A percentile compares a stretch with the other conserved stretches of the same genome.
Conservation (phyloP, 2,113 vertebrate species). For the Leptosomus discolor region DNA sequence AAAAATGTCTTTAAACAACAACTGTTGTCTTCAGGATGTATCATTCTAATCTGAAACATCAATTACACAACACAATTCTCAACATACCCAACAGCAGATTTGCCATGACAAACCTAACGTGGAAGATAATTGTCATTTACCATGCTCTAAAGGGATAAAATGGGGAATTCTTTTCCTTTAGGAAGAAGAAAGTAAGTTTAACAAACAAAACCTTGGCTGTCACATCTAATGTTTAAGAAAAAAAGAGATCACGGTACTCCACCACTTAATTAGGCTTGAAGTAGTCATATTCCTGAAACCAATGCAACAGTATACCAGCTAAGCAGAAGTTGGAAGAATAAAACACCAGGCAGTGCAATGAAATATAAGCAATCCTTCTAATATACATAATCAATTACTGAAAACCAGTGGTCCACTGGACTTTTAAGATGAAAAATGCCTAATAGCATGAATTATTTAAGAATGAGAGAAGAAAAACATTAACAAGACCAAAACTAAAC, state of each 20-base stretch:
- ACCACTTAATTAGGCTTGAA: neutral
- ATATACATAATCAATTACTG: neutral
- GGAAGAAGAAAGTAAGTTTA: neutral
- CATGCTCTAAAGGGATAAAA: neutral
- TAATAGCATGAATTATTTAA: neutral
- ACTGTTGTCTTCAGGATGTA: neutral
- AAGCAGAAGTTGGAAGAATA: neutral
- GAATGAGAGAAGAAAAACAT: accelerated
- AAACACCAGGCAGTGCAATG: neutral
- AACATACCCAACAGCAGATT: neutral
- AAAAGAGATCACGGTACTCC: neutral
- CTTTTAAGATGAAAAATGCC: neutral
- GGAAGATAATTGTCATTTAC: neutral
- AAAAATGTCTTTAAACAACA: neutral
- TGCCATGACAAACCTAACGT: neutral
- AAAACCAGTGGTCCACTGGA: neutral
- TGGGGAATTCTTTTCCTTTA: neutral
- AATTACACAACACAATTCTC: neutral
- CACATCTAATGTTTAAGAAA: neutral
- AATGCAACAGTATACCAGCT: neutral
- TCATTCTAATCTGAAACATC: neutral
- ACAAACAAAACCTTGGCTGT: neutral
- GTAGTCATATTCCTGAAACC: neutral
- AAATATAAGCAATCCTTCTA: neutral
- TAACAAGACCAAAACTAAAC: neutral